A percentile compares a stretch with the other conserved stretches of the same genome.
Evolutionary conservation across 2,888 invertebrate species (phyloP).

Genomic region (Sesia apiformis): DNA sequence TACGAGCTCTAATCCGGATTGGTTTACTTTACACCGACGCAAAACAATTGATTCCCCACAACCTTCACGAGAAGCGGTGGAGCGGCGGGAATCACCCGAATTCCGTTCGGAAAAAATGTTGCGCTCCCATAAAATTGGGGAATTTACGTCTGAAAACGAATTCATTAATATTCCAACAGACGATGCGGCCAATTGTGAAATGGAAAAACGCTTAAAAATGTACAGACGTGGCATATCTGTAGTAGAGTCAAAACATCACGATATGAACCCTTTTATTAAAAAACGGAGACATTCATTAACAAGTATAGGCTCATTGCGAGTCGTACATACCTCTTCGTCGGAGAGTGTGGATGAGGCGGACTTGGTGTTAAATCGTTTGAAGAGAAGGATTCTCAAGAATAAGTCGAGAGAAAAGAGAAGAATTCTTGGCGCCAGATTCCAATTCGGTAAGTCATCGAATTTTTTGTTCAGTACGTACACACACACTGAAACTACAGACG

Average conservation of each 20-base stretch:
- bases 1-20: constrained; percentile 56
- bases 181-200: constrained; percentile 57
- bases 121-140: constrained; percentile 27
- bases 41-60: constrained; percentile 37
- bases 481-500: no score
- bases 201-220: constrained; percentile 65
- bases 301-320: constrained; percentile 26
- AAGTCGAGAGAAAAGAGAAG: constrained; percentile 62
- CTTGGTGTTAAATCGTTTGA: constrained; percentile 60
- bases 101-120: constrained; percentile 27
- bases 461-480: no score
- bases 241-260: constrained; percentile 37
- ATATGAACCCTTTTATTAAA: constrained; percentile 34
- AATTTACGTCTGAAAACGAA: constrained; percentile 51
- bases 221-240: constrained; percentile 68
- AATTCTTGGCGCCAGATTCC: constrained; percentile 42
- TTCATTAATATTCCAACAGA: constrained; percentile 56
- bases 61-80: constrained; percentile 9
- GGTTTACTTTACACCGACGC: constrained; percentile 46
- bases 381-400: constrained; percentile 67
- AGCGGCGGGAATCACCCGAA: constrained; percentile 30
- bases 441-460: constrained; percentile 38
- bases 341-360: constrained; percentile 71
- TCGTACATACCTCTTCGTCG: constrained; percentile 57
- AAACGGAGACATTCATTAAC: constrained; percentile 54